Conservation (phyloP, 1,140 invertebrate species). For the Acyrthosiphon pisum region DNA sequence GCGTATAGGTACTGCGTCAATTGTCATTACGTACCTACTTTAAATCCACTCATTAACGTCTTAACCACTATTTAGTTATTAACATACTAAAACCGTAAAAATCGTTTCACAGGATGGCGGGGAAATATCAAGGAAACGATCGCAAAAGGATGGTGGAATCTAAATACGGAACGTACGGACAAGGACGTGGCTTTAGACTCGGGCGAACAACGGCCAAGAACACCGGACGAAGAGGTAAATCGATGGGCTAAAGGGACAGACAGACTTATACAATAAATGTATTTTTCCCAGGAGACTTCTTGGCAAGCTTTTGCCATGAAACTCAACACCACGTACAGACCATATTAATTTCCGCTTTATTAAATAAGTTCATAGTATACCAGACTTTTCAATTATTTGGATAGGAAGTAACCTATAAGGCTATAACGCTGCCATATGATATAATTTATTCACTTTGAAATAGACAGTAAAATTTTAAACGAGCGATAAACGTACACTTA, state of each 20-base stretch:
- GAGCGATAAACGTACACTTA: not conserved
- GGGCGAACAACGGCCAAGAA: slow-evolving; percentile 23
- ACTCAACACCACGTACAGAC: not conserved
- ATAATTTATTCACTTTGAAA: not conserved
- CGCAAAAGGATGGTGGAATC: slow-evolving; percentile 50
- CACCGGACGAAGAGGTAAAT: slow-evolving; percentile 46
- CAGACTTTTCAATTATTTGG: not conserved
- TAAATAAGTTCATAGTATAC: not conserved
- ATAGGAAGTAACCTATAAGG: not conserved
- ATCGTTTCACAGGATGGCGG: slow-evolving; percentile 45
- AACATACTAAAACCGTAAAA: not conserved
- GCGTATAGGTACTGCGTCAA: too few species aligned
- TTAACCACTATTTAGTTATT: not conserved
- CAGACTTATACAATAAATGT: not conserved
- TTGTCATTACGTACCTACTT: not conserved
- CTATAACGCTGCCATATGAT: not conserved
- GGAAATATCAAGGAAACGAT: slow-evolving; percentile 56
- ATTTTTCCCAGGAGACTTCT: not conserved
- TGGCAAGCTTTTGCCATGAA: not conserved
- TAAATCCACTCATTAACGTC: not conserved
- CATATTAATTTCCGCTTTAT: not conserved
- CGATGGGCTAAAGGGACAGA: not conserved
- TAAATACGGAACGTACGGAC: slow-evolving; percentile 47
- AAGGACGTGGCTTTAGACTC: not conserved
- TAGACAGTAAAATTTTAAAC: not conserved